Evolutionary conservation across 1,140 invertebrate species (phyloP).

Genomic region (fruit fly (Drosophila melanogaster)): Release_6_plus_ISO1_MT NT_033777.3:7430501-7431000

Average conservation of each 20-base stretch:
- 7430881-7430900: slow-evolving; percentile 6
- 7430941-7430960: slow-evolving; percentile 69
- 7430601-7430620: too few species aligned
- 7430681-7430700: too few species aligned
- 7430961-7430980: slow-evolving; percentile 1
- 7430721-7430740: too few species aligned
- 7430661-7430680: too few species aligned
- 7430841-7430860: slow-evolving; percentile 41
- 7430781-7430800: slow-evolving; percentile 4
- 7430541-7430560: not conserved
- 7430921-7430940: slow-evolving; percentile 41
- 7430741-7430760: not conserved
- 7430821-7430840: slow-evolving; percentile 62
- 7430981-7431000: too few species aligned
- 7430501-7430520: not conserved
- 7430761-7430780: not conserved
- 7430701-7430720: too few species aligned
- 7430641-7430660: too few species aligned
- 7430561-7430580: not conserved
- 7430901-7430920: slow-evolving; percentile 71
- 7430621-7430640: too few species aligned
- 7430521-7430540: not conserved
- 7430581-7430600: too few species aligned
- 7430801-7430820: slow-evolving; percentile 24
- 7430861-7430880: slow-evolving; percentile 70